A percentile compares a stretch with the other conserved stretches of the same genome.
Conservation (phyloP, 2,113 vertebrate species). For the Dasyprocta punctata region DNA sequence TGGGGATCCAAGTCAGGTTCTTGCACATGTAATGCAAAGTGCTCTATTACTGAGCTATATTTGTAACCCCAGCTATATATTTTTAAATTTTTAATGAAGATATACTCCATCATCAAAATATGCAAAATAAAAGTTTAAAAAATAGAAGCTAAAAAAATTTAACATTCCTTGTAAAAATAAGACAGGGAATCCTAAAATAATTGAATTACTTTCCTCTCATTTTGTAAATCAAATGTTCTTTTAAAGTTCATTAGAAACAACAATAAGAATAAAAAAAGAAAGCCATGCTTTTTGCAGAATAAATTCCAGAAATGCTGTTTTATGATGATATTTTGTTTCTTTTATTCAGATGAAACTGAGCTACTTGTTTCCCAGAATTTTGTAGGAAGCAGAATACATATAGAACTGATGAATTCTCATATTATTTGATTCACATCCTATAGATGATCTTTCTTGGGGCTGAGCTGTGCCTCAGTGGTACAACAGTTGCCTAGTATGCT, state of each 20-base stretch:
- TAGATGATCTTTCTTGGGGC: not conserved
- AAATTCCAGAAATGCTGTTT: not conserved
- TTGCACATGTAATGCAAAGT: not conserved
- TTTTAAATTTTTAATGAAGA: not conserved
- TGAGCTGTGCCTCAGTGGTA: not conserved
- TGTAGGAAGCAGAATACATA: not conserved
- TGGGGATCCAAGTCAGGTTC: not conserved
- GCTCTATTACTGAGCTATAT: not conserved
- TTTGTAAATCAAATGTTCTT: constrained; percentile 30
- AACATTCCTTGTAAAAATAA: constrained; percentile 5
- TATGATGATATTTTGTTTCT: not conserved
- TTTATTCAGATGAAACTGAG: not conserved
- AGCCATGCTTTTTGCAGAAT: not conserved
- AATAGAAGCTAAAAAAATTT: not conserved
- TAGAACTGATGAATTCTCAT: not conserved
- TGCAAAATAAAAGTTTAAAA: not conserved
- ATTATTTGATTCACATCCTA: constrained; percentile 1
- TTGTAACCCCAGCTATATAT: not conserved
- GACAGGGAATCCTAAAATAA: not conserved
- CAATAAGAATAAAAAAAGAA: not conserved
- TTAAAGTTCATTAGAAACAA: not conserved
- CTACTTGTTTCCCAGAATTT: not conserved
- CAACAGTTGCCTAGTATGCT: not conserved
- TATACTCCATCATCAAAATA: not conserved
- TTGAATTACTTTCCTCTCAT: not conserved